Percentiles rank a stretch among this genome's conserved stretches.
Evolutionary conservation across 2,888 invertebrate genomes (phyloP).

Genomic region (Drosophila affinis): DNA sequence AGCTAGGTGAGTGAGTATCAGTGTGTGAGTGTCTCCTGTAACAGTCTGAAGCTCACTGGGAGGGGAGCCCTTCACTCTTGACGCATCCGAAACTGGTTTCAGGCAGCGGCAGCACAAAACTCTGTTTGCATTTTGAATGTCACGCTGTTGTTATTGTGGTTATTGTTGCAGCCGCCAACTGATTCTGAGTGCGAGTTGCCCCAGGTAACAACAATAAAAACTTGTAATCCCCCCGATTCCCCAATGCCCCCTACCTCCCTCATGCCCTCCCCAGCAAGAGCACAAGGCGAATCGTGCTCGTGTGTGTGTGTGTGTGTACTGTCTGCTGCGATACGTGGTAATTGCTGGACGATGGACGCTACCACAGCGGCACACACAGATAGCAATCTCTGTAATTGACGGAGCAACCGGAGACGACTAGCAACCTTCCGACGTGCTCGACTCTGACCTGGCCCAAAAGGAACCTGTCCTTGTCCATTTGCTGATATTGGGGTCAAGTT

Average conservation of each 20-base stretch:
- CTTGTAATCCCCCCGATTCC: slow-evolving; percentile 27
- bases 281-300: neutral
- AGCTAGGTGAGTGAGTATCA: slow-evolving; percentile 6
- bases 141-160: slow-evolving; percentile 31
- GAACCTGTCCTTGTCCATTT: slow-evolving; percentile 56
- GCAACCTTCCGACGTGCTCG: slow-evolving; percentile 37
- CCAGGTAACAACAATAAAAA: slow-evolving; percentile 25
- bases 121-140: slow-evolving; percentile 58
- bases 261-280: neutral
- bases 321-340: slow-evolving; percentile 29
- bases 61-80: slow-evolving; percentile 53
- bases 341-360: slow-evolving; percentile 29
- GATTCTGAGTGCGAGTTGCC: slow-evolving; percentile 49
- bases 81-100: slow-evolving; percentile 44
- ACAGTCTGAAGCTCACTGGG: neutral
- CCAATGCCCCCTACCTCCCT: neutral
- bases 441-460: slow-evolving; percentile 30
- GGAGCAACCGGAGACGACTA: slow-evolving; percentile 17
- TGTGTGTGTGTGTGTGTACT: neutral
- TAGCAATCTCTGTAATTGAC: slow-evolving; percentile 44
- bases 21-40: neutral
- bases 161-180: slow-evolving; percentile 19
- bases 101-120: slow-evolving; percentile 3
- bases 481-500: slow-evolving; percentile 63
- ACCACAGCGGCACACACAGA: slow-evolving; percentile 5